Conservation (phyloP, 2,888 invertebrate genomes). For the Polyommatus iphigenia region DNA sequence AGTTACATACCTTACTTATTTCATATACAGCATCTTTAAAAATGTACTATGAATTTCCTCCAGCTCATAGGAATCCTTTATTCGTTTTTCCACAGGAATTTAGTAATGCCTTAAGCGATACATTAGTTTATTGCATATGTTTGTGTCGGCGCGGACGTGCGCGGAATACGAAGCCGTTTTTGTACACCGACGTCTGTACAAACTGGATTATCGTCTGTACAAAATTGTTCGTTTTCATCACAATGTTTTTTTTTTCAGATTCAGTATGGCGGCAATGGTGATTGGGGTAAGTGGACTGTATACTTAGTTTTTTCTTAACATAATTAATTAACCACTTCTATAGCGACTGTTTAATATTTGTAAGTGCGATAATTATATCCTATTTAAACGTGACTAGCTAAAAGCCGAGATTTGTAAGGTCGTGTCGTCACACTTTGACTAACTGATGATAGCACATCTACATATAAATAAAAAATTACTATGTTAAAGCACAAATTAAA, state of each 20-base stretch:
- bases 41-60: background rate
- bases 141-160: slow-evolving; percentile 37
- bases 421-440: too few relatives aligned
- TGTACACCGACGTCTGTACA: background rate
- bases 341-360: background rate
- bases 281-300: background rate
- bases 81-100: slow-evolving; percentile 3
- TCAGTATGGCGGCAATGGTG: background rate
- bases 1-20: background rate
- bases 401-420: too few relatives aligned
- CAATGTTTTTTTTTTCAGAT: background rate
- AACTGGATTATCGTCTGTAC: slow-evolving; percentile 10
- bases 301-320: background rate
- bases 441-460: too few relatives aligned
- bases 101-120: slow-evolving; percentile 26
- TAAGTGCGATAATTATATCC: too few relatives aligned
- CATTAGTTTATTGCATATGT: slow-evolving; percentile 34
- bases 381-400: too few relatives aligned
- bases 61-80: background rate
- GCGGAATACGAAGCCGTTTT: slow-evolving; percentile 41
- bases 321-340: background rate
- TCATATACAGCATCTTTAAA: background rate
- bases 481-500: too few relatives aligned
- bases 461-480: too few relatives aligned
- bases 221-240: background rate